Percentiles rank a stretch among this genome's conserved stretches.
These are phyloP conservation scores for Aphis craccivora DNA, from an alignment of 1,140 invertebrate genomes.

Conservation along the genomic window DNA sequence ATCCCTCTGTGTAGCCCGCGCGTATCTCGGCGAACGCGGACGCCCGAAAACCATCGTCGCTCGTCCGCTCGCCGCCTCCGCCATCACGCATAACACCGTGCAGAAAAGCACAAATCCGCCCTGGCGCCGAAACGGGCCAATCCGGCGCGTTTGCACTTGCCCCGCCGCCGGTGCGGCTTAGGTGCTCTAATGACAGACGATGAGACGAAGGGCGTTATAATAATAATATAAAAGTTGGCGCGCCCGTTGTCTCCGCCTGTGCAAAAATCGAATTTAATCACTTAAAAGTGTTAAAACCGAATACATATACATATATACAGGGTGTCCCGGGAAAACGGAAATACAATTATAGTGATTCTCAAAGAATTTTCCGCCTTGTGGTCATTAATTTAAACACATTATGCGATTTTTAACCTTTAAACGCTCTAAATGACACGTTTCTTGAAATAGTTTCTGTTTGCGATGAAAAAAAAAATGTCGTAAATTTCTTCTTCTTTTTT, in stretches of 20 bases:
- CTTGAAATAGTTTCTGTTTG: no score
- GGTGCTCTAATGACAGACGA: not conserved
- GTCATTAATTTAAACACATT: no score
- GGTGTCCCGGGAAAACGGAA: not conserved
- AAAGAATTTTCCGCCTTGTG: no score
- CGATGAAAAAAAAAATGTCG: no score
- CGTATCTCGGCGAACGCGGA: not conserved
- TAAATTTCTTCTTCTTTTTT: no score
- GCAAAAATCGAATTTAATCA: not conserved
- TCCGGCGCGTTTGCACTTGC: not conserved
- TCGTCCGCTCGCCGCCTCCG: not conserved
- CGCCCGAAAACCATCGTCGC: not conserved
- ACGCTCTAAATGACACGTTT: no score
- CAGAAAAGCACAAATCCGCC: not conserved
- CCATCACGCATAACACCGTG: not conserved
- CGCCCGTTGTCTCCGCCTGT: not conserved
- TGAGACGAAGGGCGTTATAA: not conserved
- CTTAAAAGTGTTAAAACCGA: not conserved
- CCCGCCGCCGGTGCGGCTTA: not conserved
- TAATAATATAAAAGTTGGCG: slow-evolving; percentile 2
- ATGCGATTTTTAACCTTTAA: no score
- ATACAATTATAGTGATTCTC: no score
- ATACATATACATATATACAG: not conserved
- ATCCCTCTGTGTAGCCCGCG: not conserved
- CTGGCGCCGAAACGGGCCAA: not conserved